phyloP scores from a whole-genome alignment of 2,888 invertebrate species.

The Phaonia tiefii region DNA sequence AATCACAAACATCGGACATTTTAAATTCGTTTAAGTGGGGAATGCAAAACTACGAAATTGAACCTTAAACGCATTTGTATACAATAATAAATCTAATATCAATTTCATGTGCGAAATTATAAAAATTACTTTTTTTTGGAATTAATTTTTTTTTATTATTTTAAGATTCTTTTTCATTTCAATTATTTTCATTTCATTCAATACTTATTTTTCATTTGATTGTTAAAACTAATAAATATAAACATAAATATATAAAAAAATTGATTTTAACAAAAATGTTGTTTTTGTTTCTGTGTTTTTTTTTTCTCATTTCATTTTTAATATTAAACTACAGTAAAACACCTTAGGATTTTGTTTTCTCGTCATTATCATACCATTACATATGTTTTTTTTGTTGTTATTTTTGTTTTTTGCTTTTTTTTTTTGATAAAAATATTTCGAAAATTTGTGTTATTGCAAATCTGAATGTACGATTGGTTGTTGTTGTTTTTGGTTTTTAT shows the following conservation, averaged over 20 bases:
- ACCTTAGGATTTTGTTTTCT: conserved; percentile 57
- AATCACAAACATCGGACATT: no score
- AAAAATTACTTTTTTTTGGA: conserved; percentile 41
- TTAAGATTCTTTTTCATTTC: conserved; percentile 43
- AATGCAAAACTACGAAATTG: no score
- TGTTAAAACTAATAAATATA: conserved; percentile 64
- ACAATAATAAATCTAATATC: no score
- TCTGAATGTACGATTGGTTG: conserved; percentile 42
- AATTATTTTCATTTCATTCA: conserved; percentile 20
- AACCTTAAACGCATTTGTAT: no score
- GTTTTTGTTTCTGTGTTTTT: conserved; percentile 33
- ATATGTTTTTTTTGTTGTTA: conserved; percentile 14
- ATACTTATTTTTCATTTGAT: conserved; percentile 26
- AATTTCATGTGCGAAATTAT: no score
- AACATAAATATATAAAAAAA: conserved; percentile 67
- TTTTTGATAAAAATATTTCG: conserved; percentile 68
- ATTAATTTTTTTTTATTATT: conserved; percentile 52
- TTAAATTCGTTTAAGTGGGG: no score
- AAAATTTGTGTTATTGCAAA: conserved; percentile 67
- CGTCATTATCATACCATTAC: conserved; percentile 34
- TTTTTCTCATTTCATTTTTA: conserved; percentile 3
- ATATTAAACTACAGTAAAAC: conserved; percentile 64
- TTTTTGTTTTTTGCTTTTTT: conserved; percentile 26
- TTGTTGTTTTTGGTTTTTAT: conserved; percentile 36
- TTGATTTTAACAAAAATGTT: conserved; percentile 62